Evolutionary conservation across 53 echinoderm and acorn worm genomes (phyloP).

Genomic region (Temnopleurus reevesii): DNA sequence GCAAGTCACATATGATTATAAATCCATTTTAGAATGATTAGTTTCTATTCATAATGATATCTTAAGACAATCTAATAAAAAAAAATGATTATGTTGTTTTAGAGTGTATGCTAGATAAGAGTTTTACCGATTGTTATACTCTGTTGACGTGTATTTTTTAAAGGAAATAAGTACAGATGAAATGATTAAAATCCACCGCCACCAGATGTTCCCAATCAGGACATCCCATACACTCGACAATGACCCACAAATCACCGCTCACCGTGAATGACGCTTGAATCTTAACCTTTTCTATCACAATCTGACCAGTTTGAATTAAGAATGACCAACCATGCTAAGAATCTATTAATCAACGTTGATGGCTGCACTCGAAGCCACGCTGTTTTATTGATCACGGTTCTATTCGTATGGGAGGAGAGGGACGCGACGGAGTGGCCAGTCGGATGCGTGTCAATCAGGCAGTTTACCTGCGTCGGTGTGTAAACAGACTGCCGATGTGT

Average conservation of each 20-base stretch:
- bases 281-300: not conserved
- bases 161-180: too few species aligned
- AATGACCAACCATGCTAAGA: not conserved
- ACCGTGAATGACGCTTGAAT: not conserved
- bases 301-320: not conserved
- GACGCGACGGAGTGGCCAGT: not conserved
- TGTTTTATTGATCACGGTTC: not conserved
- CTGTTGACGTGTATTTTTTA: too few species aligned
- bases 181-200: too few species aligned
- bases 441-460: not conserved
- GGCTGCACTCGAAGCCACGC: not conserved
- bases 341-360: conserved; percentile 5
- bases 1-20: too few species aligned
- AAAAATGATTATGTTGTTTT: too few species aligned
- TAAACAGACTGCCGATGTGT: not conserved
- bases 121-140: too few species aligned
- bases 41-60: too few species aligned
- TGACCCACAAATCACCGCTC: not conserved
- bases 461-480: not conserved
- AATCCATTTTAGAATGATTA: too few species aligned
- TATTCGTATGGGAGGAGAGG: not conserved
- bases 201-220: not conserved
- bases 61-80: too few species aligned
- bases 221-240: not conserved
- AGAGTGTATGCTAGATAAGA: too few species aligned